These are phyloP conservation scores for Neopelma chrysocephalum DNA, from an alignment of 2,797 vertebrate genomes.

Conservation along the genomic window DNA sequence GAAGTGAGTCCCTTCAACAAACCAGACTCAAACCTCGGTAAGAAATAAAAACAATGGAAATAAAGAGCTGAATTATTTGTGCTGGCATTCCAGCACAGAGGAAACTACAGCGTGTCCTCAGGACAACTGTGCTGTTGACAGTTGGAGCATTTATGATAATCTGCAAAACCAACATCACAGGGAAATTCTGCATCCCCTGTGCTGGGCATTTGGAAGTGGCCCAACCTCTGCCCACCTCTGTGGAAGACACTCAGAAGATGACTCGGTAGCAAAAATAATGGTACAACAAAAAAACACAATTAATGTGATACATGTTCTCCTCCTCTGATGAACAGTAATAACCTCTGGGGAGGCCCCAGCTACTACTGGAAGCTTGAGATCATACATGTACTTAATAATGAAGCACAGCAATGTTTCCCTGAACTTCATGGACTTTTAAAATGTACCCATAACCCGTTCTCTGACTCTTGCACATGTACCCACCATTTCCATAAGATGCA, in stretches of 20 bases:
- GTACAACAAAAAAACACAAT: rapidly evolving
- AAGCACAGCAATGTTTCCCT: background rate
- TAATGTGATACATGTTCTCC: background rate
- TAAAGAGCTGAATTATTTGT: background rate
- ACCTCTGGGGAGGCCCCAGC: background rate
- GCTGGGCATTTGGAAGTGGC: background rate
- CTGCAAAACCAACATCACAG: background rate
- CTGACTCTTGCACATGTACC: background rate
- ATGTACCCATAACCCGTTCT: background rate
- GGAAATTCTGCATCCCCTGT: background rate
- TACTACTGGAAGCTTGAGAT: background rate
- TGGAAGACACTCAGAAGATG: background rate
- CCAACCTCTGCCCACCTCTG: background rate
- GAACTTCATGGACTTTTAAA: background rate
- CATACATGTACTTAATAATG: background rate
- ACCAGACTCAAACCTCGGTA: background rate
- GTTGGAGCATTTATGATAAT: background rate
- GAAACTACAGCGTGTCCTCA: background rate
- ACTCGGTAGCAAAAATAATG: background rate
- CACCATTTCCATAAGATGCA: background rate
- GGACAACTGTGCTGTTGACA: background rate
- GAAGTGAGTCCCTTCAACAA: background rate
- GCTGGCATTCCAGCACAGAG: background rate
- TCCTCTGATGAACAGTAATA: background rate
- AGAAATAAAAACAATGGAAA: background rate